These are phyloP conservation scores for Hydrochoerus hydrochaeris DNA, from an alignment of 2,113 vertebrate species.

Conservation along the genomic window DNA sequence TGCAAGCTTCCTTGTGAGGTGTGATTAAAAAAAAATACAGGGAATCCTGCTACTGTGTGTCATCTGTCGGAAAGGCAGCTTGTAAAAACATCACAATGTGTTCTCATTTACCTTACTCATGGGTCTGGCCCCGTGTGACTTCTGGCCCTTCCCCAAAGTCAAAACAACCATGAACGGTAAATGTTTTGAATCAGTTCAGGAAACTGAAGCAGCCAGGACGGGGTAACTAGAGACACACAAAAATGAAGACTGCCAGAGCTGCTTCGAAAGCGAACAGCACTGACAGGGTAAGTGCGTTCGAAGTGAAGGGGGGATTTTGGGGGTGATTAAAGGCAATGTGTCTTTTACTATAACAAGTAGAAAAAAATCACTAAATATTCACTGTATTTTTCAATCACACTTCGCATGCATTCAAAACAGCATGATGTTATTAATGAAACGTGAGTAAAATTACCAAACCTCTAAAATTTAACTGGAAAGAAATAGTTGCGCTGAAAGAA, in stretches of 20 bases:
- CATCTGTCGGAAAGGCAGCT: background rate
- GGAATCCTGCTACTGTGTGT: background rate
- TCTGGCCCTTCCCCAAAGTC: background rate
- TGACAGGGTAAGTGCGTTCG: background rate
- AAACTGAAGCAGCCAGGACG: background rate
- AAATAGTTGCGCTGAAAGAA: background rate
- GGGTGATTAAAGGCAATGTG: background rate
- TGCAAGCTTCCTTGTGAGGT: background rate
- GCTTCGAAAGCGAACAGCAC: background rate
- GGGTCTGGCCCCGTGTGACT: background rate
- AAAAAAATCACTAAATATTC: background rate
- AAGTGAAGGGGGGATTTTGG: background rate
- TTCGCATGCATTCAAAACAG: background rate
- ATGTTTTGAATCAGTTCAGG: background rate
- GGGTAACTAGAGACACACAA: background rate
- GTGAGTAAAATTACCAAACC: slow-evolving; percentile 8
- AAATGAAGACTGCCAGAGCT: background rate
- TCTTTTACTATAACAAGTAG: background rate
- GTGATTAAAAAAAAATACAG: background rate
- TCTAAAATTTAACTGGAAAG: background rate
- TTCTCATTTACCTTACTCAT: background rate
- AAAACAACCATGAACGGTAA: background rate
- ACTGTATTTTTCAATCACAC: background rate
- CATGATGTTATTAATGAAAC: slow-evolving; percentile 12
- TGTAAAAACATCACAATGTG: background rate